Evolutionary conservation across 2,113 vertebrate species (phyloP).

Genomic region (Rallus limicola): DNA sequence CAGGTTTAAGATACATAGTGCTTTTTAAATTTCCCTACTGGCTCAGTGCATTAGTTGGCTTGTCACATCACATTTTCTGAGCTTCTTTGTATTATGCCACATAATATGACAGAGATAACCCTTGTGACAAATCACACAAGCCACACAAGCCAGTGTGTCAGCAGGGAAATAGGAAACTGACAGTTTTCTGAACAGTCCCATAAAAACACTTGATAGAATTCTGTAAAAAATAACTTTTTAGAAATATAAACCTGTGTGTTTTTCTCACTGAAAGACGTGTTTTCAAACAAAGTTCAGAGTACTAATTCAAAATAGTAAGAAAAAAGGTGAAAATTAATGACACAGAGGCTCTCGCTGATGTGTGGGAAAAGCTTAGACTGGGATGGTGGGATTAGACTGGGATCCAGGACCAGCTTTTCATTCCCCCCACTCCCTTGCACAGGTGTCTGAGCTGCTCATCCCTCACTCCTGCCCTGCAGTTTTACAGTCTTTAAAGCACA

Average conservation of each 20-base stretch:
- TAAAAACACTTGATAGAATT: background rate
- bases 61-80: constrained; percentile 50
- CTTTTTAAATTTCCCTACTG: constrained; percentile 21
- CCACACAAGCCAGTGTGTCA: background rate
- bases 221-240: background rate
- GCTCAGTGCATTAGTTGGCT: background rate
- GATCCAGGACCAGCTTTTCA: background rate
- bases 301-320: background rate
- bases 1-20: background rate
- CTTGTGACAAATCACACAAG: constrained; percentile 38
- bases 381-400: no score
- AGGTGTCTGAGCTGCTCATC: background rate
- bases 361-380: background rate
- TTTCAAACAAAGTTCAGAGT: background rate
- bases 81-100: constrained; percentile 25
- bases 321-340: background rate
- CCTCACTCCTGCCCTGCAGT: background rate
- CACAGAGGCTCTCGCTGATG: background rate
- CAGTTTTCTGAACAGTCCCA: background rate
- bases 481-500: background rate
- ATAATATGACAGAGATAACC: constrained; percentile 8
- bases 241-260: background rate
- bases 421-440: fast-evolving
- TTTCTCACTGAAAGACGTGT: background rate
- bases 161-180: constrained; percentile 13